Evolutionary conservation across 2,797 vertebrate species (phyloP).

Genomic region (Hemibagrus guttatus): DNA sequence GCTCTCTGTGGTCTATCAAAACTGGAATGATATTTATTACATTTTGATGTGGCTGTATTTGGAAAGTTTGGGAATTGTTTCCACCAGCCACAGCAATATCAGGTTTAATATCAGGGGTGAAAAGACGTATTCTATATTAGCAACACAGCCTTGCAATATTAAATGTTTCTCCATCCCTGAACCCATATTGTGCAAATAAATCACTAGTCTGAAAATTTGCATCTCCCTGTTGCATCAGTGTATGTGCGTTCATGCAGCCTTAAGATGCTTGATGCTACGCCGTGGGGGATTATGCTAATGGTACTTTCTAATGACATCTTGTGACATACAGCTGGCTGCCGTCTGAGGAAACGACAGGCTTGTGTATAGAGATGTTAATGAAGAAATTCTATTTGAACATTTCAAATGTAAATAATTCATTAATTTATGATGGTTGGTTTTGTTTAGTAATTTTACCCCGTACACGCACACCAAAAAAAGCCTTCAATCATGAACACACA

Average conservation of each 20-base stretch:
- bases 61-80: neutral
- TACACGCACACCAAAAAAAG: neutral
- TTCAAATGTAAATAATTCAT: neutral
- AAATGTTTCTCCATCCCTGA: neutral
- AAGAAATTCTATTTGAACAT: neutral
- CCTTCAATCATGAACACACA: neutral
- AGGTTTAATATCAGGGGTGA: neutral
- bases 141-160: neutral
- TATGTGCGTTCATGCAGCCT: neutral
- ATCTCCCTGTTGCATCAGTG: constrained; percentile 21
- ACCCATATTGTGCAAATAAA: neutral
- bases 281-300: constrained; percentile 4
- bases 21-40: neutral
- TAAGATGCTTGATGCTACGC: constrained; percentile 3
- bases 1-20: neutral
- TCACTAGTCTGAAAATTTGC: constrained; percentile 1
- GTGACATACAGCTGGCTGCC: neutral
- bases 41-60: neutral
- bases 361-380: neutral
- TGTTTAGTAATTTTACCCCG: neutral
- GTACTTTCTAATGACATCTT: neutral
- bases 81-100: neutral
- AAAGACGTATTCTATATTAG: neutral
- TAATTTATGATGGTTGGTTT: neutral
- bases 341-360: neutral